Evolutionary conservation across 1,140 invertebrate genomes (phyloP).

Genomic region (Leptoteleia sp.): DNA sequence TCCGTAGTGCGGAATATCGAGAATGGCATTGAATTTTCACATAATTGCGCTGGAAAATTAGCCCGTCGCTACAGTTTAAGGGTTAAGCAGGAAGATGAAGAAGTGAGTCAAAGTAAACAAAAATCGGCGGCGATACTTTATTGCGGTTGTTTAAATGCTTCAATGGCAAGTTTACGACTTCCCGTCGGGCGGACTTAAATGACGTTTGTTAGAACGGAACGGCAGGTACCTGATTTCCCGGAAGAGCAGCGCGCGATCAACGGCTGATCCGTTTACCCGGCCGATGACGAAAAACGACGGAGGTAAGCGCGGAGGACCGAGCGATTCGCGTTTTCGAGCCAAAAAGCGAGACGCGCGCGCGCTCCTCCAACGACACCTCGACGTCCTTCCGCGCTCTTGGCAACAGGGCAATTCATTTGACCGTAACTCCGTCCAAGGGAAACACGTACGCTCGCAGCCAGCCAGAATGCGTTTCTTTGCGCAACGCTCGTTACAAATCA

Average conservation of each 20-base stretch:
- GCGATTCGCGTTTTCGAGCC: constrained; percentile 10
- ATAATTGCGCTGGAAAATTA: too few relatives aligned
- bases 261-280: too few relatives aligned
- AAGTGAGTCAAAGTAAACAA: too few relatives aligned
- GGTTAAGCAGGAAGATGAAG: too few relatives aligned
- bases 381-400: constrained; percentile 33
- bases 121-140: background rate
- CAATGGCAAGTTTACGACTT: constrained; percentile 25
- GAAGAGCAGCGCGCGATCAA: too few relatives aligned
- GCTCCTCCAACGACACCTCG: constrained; percentile 42
- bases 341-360: constrained; percentile 36
- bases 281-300: too few relatives aligned
- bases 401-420: constrained; percentile 48
- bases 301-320: too few relatives aligned
- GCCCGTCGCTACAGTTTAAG: too few relatives aligned
- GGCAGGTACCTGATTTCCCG: constrained; percentile 14
- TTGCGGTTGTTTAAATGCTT: constrained; percentile 2
- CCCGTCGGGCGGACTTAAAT: constrained; percentile 14
- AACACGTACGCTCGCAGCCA: constrained; percentile 23
- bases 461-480: constrained; percentile 27
- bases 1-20: too few relatives aligned
- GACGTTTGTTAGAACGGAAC: constrained; percentile 24
- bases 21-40: too few relatives aligned
- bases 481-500: constrained; percentile 4
- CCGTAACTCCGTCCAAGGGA: constrained; percentile 40